phyloP scores from a whole-genome alignment of 2,113 vertebrate species.

The Tympanuchus pallidicinctus region DNA sequence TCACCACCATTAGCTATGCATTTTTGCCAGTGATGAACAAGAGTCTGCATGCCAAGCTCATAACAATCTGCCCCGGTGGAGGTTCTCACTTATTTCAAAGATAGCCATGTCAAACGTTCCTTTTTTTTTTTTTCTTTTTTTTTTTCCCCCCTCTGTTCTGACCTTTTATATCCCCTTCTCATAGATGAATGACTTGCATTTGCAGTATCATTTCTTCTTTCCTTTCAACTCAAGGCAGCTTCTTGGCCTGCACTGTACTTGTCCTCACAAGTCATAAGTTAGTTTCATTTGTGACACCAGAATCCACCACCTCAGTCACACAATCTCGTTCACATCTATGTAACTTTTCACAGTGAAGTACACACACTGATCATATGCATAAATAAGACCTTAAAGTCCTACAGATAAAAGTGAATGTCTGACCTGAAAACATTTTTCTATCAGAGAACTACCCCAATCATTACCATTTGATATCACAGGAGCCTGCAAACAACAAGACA shows the following conservation, averaged over 20 bases:
- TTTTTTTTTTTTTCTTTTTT: background rate
- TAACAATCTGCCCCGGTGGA: no score
- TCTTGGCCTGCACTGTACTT: background rate
- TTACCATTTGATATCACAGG: background rate
- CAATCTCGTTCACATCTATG: background rate
- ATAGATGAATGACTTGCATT: background rate
- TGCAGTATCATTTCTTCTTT: slow-evolving; percentile 14
- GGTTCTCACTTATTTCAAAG: no score
- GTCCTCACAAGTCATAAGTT: background rate
- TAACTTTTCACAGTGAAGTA: background rate
- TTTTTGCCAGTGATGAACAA: no score
- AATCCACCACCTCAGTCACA: background rate
- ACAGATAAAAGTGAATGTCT: background rate
- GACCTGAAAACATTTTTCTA: background rate
- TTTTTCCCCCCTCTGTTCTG: background rate
- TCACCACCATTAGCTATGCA: no score
- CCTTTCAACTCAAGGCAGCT: background rate
- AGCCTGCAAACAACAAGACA: background rate
- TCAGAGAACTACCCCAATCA: background rate
- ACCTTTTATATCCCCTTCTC: background rate
- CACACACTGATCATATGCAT: background rate
- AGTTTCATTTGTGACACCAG: background rate
- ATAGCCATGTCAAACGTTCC: no score
- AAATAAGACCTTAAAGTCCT: background rate
- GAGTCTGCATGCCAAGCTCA: no score